Evolutionary conservation across 2,888 invertebrate genomes (phyloP).

Genomic region (Panzeria rudis): DNA sequence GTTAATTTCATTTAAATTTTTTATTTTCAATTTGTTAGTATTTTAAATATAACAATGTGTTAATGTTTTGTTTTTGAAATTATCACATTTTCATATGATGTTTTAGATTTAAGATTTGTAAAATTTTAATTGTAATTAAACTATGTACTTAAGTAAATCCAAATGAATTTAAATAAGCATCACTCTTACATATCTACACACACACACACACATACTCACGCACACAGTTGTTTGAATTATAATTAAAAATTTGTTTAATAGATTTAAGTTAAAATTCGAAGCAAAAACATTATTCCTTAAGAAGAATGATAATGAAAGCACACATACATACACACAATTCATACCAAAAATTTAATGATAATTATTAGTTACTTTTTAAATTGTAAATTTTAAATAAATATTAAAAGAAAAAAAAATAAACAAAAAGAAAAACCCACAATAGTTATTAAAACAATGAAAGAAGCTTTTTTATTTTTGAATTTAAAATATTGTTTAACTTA

Average conservation of each 20-base stretch:
- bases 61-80: slow-evolving; percentile 51
- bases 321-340: slow-evolving; percentile 59
- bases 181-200: not conserved
- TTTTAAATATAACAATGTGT: slow-evolving; percentile 59
- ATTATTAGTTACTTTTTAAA: slow-evolving; percentile 67
- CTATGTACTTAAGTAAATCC: slow-evolving; percentile 55
- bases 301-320: slow-evolving; percentile 16
- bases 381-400: slow-evolving; percentile 63
- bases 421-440: slow-evolving; percentile 39
- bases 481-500: slow-evolving; percentile 18
- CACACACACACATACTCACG: slow-evolving; percentile 3
- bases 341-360: slow-evolving; percentile 72
- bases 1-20: not conserved
- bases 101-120: slow-evolving; percentile 53
- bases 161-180: slow-evolving; percentile 11
- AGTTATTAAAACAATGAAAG: slow-evolving; percentile 20
- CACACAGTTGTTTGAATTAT: slow-evolving; percentile 7
- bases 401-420: slow-evolving; percentile 28
- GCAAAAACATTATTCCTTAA: slow-evolving; percentile 31
- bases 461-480: slow-evolving; percentile 45
- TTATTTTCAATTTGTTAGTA: slow-evolving; percentile 53
- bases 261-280: slow-evolving; percentile 3
- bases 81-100: slow-evolving; percentile 35
- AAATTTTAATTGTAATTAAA: slow-evolving; percentile 59
- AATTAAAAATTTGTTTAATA: slow-evolving; percentile 8